Evolutionary conservation across 2,888 invertebrate genomes (phyloP), one percentile per base, ranked within the genome.

Genomic region (Argynnis bischoffii): DNA sequence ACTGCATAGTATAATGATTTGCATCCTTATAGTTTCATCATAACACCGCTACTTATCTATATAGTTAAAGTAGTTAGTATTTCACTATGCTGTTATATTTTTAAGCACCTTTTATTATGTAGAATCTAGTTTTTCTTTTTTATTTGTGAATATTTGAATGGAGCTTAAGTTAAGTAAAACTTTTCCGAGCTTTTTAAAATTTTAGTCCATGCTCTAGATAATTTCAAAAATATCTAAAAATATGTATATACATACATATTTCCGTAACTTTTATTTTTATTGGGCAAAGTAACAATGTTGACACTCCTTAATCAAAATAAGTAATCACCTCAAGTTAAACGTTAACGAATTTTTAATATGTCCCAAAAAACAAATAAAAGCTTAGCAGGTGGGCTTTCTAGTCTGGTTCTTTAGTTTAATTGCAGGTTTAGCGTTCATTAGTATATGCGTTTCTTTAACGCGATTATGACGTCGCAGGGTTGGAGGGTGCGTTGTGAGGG

Each of bases 381-480:
- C 81, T 83, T 79, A 75, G 80, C 78, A 79, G 84, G 83, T 81
- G 82, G 75, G 77, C 72, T 83, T 82, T 83, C 82, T 78, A 79
- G 76, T 46, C 21, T 41, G 6, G 26, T 21, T 48, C 35, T 26
- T 61, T 14, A 79, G 81, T 85, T 88, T 86, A 90, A 90, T 92
- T 90, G 89, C 88, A 87, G 89, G 88, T 87, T 90, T 87, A 86
- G 88, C 85, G 85, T 89, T 90, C 88, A 88, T 90, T 90, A 90
- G 87, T 85, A 90, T 87, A 88, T 89, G 88, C 89, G 82, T 88
- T 90, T 90, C 51, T 91, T 90, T 89, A 91, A 91, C 88, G 83
- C 85, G 88, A 90, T 91, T 90, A 91, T 89, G 89, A 89, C 87
- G 88, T 89, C 82, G 89, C 87, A 87, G 89, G 88, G 88, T 87